Evolutionary conservation across 2,888 invertebrate genomes (phyloP), one percentile per base, ranked within the genome.

Genomic region (Ochropleura plecta): DNA sequence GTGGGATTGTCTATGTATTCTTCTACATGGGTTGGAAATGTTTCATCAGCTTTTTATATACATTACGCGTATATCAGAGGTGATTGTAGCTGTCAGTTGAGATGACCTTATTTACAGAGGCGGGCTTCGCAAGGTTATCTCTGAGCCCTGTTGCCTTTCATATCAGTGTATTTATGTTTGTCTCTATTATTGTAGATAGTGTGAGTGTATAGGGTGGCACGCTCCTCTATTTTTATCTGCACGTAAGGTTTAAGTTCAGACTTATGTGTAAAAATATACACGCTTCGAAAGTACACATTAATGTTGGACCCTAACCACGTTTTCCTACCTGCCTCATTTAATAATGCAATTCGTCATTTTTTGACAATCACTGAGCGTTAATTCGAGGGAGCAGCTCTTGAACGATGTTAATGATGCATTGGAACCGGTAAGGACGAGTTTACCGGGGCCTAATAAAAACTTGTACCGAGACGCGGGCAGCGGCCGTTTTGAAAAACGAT

Each of bases 61-160:
- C 69, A 68, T 83, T 82, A 79, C 78, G 78, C 55, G 51, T 84
- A 70, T 78, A 88, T 84, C 89, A 86, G 83, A 83, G 86, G 88
- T 76, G 82, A 90, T 89, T 89, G 90, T 89, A 83, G 79, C 83
- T 89, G 85, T 81, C 60, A 78, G 82, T 57, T 57, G 81, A 85
- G 88, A 91, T 91, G 92, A 94, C 94, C 92, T 94, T 94, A 93
- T 93, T 94, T 92, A 91, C 91, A 79, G 88, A 85, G 81, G 82
- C 91, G 89, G 89, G 86, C 90, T 86, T 82, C 77, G 84, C 93
- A 94, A 94, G 94, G 94, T 94, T 94, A 94, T 94, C 94, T 90
- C 84, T 79, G 80, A 88, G 90, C 90, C 89, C 90, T 92, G 88
- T 77, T 91, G 89, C 88, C 87, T 91, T 91, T 90, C 88, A 87